Evolutionary conservation across 2,797 vertebrate genomes (phyloP), one percentile per base, ranked within the genome.

Genomic region (Allobates femoralis): DNA sequence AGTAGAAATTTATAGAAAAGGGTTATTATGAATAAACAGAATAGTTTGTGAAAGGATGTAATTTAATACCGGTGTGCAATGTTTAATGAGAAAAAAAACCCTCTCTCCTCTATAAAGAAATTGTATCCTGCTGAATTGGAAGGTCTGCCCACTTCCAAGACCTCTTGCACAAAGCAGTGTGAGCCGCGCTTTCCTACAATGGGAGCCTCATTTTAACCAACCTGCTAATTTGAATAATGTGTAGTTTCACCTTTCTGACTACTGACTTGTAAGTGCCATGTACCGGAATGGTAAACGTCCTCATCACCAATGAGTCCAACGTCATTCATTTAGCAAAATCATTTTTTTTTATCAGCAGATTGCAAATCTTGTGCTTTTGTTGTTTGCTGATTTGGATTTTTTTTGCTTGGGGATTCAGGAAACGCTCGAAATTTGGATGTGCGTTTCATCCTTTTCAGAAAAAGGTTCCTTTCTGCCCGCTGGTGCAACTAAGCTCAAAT

Each of bases 401-500:
- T 79, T 14, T 74, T 86, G 30, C 5, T 55, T 80, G 69, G 79
- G 69, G 85, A 50, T 0, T 60, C 50, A 88, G 87, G 56, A 79
- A 56, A 4, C 37, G 73, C 83, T 89, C 88, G 0, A 0, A 85
- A n/a, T 88, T 88, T 69, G 0, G 0, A 64, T 86, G 18, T 81
- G 58, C 32, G 90, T 90, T 90, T 88, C 66, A 85, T 88, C 83
- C 86, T 87, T 66, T 75, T 23, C 23, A 60, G 90, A 85, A 83
- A 81, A 85, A 81, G 77, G 83, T 77, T 81, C 78, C 71, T 67
- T 85, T 88, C 87, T 85, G 87, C 87, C 87, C 79, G 79, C 91
- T 90, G 91, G 91, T 91, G 92, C 91, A 93, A 93, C 93, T 91
- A 90, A 90, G 88, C 90, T 91, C 88, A 87, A 93, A 93, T 94